phyloP scores from a whole-genome alignment of 2,113 vertebrate genomes.

The Megalops atlanticus region DNA sequence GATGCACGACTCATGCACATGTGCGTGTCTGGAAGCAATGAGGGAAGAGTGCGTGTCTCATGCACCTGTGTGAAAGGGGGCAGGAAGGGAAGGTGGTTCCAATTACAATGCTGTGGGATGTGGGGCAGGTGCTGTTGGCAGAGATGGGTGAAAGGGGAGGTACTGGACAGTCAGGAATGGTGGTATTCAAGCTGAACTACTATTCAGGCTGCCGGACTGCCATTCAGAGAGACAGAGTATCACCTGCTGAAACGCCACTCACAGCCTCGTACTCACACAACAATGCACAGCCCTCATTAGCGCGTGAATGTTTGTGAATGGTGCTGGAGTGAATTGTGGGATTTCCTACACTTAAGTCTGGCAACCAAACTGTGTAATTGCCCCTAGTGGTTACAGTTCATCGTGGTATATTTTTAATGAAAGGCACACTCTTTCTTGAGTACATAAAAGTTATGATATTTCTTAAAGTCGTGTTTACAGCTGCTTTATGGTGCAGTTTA shows the following conservation, averaged over 20 bases:
- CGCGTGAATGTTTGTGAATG: neutral
- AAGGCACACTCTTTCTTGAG: neutral
- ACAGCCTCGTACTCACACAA: neutral
- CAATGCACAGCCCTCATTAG: neutral
- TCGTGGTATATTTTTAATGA: constrained; percentile 4
- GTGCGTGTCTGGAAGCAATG: neutral
- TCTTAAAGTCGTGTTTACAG: neutral
- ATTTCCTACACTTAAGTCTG: neutral
- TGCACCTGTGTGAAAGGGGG: neutral
- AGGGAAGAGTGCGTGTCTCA: neutral
- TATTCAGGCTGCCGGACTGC: neutral
- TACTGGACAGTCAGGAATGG: neutral
- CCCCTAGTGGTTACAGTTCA: neutral
- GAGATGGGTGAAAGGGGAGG: neutral
- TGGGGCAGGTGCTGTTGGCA: too few species aligned
- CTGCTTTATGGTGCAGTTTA: neutral
- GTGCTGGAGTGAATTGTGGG: neutral
- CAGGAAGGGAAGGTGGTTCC: too few species aligned
- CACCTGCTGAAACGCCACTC: neutral
- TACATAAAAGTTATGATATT: neutral
- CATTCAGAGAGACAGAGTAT: too few species aligned
- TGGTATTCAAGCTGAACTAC: neutral
- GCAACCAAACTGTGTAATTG: neutral
- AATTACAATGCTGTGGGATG: too few species aligned
- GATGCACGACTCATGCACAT: neutral